These are phyloP conservation scores for Amphipoea oculea DNA, from an alignment of 2,888 invertebrate species.

Conservation along the genomic window DNA sequence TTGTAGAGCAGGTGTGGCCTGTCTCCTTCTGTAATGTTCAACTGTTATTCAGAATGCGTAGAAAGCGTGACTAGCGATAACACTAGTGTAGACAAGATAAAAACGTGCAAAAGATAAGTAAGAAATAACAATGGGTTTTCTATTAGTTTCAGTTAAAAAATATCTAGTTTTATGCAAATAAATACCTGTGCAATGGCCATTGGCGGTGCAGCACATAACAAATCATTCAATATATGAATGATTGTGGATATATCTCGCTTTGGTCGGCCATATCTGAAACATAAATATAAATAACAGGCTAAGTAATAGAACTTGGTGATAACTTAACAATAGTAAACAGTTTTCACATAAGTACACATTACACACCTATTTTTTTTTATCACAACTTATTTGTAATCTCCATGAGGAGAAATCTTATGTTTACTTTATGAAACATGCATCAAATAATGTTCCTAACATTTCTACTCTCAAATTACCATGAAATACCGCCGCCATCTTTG, in stretches of 20 bases:
- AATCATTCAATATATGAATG: slow-evolving; percentile 98
- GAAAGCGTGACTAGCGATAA: slow-evolving; percentile 44
- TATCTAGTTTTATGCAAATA: slow-evolving; percentile 1
- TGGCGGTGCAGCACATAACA: slow-evolving; percentile 96
- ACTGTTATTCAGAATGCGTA: slow-evolving; percentile 33
- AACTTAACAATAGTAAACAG: slow-evolving; percentile 39
- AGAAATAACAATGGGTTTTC: slow-evolving; percentile 24
- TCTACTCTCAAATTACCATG: slow-evolving; percentile 40
- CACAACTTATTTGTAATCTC: slow-evolving; percentile 34
- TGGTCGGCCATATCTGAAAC: slow-evolving; percentile 94
- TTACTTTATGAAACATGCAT: slow-evolving; percentile 43
- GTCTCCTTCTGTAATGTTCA: slow-evolving; percentile 83
- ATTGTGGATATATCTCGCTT: slow-evolving; percentile 98
- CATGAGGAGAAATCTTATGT: slow-evolving; percentile 41
- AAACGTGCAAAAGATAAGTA: slow-evolving; percentile 37
- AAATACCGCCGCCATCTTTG: slow-evolving; percentile 45
- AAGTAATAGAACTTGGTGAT: slow-evolving; percentile 49
- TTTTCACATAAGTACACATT: slow-evolving; percentile 40
- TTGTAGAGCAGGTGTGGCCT: slow-evolving; percentile 79
- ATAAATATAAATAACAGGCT: slow-evolving; percentile 41
- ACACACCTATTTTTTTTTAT: slow-evolving; percentile 36
- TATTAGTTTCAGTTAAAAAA: slow-evolving; percentile 24
- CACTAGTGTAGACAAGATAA: slow-evolving; percentile 39
- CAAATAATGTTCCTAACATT: slow-evolving; percentile 28
- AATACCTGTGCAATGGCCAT: slow-evolving; percentile 90